Evolutionary conservation across 2,888 invertebrate genomes (phyloP).

Genomic region (Cremastobaeus sp.): DNA sequence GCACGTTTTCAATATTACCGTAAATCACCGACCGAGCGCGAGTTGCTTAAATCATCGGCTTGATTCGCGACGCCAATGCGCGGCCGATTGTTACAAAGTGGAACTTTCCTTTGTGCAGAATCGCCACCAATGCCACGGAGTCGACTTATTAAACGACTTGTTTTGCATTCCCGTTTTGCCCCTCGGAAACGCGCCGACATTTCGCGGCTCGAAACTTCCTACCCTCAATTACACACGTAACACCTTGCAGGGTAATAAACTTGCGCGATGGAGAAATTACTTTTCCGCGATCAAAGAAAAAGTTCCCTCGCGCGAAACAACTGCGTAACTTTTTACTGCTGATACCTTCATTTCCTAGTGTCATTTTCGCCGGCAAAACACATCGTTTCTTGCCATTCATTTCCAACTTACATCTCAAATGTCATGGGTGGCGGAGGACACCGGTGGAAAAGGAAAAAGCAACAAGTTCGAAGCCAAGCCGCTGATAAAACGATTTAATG

Average conservation of each 20-base stretch:
- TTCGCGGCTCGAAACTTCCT: slow-evolving; percentile 10
- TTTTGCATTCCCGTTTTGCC: slow-evolving; percentile 9
- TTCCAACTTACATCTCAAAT: slow-evolving; percentile 42
- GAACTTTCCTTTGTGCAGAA: slow-evolving; percentile 14
- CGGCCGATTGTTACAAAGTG: slow-evolving; percentile 24
- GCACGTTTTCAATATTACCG: slow-evolving; percentile 55
- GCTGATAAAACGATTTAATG: slow-evolving; percentile 56
- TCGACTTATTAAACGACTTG: slow-evolving; percentile 13
- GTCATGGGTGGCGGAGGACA: slow-evolving; percentile 42
- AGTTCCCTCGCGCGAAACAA: slow-evolving; percentile 35
- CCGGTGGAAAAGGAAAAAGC: slow-evolving; percentile 53
- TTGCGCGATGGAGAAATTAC: slow-evolving; percentile 41
- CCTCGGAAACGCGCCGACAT: slow-evolving; percentile 2
- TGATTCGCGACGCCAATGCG: not conserved
- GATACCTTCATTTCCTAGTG: slow-evolving; percentile 49
- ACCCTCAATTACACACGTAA: slow-evolving; percentile 33
- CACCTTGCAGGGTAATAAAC: slow-evolving; percentile 39
- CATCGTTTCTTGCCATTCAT: slow-evolving; percentile 46
- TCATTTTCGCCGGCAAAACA: slow-evolving; percentile 48
- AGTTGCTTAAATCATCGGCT: slow-evolving; percentile 18
- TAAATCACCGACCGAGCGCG: slow-evolving; percentile 30
- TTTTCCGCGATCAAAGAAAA: slow-evolving; percentile 51
- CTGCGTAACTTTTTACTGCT: slow-evolving; percentile 42
- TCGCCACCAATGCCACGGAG: slow-evolving; percentile 4
- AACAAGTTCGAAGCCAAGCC: slow-evolving; percentile 58